Percentiles rank a stretch among this genome's conserved stretches.
Conservation (phyloP, 1,140 invertebrate genomes). For the Samia ricini region DNA sequence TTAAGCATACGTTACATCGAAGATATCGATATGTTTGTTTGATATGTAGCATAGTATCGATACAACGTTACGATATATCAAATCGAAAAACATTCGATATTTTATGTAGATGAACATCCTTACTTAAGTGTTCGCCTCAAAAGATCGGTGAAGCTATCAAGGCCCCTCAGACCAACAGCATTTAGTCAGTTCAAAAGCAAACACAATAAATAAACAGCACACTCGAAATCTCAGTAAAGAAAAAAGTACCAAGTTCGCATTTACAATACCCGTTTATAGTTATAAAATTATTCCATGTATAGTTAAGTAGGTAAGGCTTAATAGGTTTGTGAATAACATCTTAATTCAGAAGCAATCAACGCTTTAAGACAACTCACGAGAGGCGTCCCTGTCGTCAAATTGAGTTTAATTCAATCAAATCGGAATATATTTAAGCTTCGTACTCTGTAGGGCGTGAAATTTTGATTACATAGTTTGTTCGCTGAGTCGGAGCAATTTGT, state of each 20-base stretch:
- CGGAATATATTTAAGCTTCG: slow-evolving; percentile 14
- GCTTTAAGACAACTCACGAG: neutral
- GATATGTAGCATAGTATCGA: no score
- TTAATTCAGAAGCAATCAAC: slow-evolving; percentile 13
- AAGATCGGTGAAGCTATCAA: no score
- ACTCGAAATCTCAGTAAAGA: no score
- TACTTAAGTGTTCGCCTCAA: no score
- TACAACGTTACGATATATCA: no score
- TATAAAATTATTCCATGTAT: neutral
- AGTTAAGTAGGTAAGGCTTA: neutral
- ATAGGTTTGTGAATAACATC: neutral
- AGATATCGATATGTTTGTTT: no score
- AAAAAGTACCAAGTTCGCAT: neutral
- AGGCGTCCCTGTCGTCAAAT: slow-evolving; percentile 5
- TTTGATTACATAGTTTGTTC: neutral
- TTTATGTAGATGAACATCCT: no score
- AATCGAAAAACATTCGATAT: no score
- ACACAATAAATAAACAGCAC: no score
- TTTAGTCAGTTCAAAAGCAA: no score
- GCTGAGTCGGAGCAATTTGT: neutral
- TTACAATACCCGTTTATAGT: neutral
- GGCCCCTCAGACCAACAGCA: no score
- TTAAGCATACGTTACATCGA: no score
- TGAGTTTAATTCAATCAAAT: slow-evolving; percentile 14
- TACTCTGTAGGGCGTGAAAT: slow-evolving; percentile 5